Percentiles rank a stretch among this genome's conserved stretches.
These are phyloP conservation scores for Hemiscyllium ocellatum DNA, from an alignment of 2,113 vertebrate species.

Conservation along the genomic window DNA sequence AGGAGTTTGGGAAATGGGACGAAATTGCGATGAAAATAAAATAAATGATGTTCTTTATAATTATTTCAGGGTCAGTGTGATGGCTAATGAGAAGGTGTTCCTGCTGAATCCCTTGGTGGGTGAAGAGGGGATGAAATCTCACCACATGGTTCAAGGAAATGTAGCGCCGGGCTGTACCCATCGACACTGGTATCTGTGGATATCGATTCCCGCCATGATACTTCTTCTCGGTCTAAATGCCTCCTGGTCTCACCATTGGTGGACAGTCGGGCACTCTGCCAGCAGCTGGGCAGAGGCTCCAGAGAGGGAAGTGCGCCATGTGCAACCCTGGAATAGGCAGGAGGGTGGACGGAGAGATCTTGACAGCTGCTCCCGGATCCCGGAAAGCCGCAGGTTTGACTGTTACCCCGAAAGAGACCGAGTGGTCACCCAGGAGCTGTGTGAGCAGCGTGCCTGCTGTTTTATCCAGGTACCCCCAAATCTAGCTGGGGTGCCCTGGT, in stretches of 20 bases:
- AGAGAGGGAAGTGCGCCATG: constrained; percentile 33
- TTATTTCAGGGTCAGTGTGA: not conserved
- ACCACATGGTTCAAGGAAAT: not conserved
- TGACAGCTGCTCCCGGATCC: constrained; percentile 52
- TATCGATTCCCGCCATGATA: not conserved
- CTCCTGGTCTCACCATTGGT: not conserved
- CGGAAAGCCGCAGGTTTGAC: constrained; percentile 66
- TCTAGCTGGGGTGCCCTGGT: constrained; percentile 67
- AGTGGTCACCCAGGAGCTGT: constrained; percentile 69
- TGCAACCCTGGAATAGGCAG: not conserved
- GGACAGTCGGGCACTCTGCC: not conserved
- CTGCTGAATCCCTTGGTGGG: not conserved
- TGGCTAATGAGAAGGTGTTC: not conserved
- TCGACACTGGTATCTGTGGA: not conserved
- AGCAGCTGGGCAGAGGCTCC: not conserved
- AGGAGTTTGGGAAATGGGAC: not conserved
- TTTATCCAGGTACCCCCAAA: constrained; percentile 50
- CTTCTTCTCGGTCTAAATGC: not conserved
- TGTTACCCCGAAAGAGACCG: constrained; percentile 67
- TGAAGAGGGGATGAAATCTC: not conserved
- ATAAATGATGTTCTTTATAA: not conserved
- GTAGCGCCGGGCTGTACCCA: not conserved
- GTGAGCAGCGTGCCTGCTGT: constrained; percentile 72
- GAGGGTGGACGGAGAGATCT: not conserved
- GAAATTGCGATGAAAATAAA: not conserved